Percentiles rank a stretch among this genome's conserved stretches.
phyloP scores from a whole-genome alignment of 2,113 vertebrate species.

The Eurypyga helias region DNA sequence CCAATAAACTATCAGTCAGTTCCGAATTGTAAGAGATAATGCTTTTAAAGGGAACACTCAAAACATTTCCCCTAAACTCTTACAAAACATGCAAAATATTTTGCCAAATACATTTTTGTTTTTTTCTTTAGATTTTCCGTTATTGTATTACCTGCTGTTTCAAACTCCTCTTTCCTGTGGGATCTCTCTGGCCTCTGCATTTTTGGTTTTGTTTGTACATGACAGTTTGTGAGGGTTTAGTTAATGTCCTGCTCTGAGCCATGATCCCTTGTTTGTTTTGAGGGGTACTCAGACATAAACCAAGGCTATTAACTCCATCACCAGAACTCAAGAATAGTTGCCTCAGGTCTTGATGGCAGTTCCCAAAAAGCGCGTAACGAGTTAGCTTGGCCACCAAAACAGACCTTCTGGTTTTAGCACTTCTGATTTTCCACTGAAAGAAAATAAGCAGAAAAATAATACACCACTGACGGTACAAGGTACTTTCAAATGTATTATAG shows the following conservation, averaged over 20 bases:
- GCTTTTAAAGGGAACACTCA: background rate
- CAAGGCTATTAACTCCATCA: background rate
- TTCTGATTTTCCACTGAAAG: background rate
- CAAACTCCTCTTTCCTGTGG: background rate
- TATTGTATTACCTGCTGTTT: background rate
- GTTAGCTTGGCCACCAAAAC: background rate
- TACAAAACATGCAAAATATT: background rate
- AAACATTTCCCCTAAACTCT: background rate
- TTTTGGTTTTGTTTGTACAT: background rate
- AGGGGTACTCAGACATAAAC: background rate
- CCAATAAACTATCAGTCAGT: background rate
- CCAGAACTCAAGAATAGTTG: background rate
- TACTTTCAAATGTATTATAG: background rate
- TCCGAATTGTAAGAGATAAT: background rate
- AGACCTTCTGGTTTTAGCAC: background rate
- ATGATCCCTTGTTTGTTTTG: background rate
- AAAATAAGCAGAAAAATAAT: background rate
- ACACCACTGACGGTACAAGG: background rate
- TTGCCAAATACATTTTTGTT: background rate
- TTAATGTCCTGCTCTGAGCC: background rate
- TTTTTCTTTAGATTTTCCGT: background rate
- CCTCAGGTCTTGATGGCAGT: background rate
- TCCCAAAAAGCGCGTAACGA: background rate
- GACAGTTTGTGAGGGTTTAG: background rate
- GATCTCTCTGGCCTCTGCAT: background rate